A percentile compares a stretch with the other conserved stretches of the same genome.
Evolutionary conservation across 1,140 invertebrate genomes (phyloP).

Genomic region (Aphidius gifuensis): DNA sequence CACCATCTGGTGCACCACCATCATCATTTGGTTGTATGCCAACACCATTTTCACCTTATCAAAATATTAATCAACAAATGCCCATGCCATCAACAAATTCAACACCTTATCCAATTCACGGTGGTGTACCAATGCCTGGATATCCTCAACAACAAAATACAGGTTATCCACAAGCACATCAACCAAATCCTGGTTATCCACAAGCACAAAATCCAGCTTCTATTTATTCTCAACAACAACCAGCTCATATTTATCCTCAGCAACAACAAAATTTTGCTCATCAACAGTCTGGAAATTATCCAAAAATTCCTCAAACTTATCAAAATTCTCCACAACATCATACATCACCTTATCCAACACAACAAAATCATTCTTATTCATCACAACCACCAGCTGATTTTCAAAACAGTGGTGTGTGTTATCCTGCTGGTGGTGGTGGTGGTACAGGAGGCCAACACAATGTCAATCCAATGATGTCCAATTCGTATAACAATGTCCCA

Average conservation of each 20-base stretch:
- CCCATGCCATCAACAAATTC: too few species aligned
- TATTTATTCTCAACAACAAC: constrained; percentile 13
- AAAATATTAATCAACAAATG: too few species aligned
- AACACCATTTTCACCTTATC: constrained; percentile 7
- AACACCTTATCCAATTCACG: too few species aligned
- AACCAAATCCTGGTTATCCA: constrained; percentile 25
- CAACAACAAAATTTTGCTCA: background rate
- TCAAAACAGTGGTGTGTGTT: constrained; percentile 32
- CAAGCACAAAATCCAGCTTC: constrained; percentile 24
- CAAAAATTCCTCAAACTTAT: constrained; percentile 20
- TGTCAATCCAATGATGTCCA: background rate
- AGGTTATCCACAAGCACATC: constrained; percentile 13
- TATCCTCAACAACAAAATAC: too few species aligned
- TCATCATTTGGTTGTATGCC: constrained; percentile 21
- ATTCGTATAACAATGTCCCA: too few species aligned
- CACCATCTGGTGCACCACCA: background rate
- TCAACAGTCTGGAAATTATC: background rate
- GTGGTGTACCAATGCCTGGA: background rate
- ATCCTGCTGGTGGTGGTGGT: constrained; percentile 45
- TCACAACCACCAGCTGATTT: constrained; percentile 19
- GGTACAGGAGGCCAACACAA: constrained; percentile 25
- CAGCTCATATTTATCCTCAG: constrained; percentile 4
- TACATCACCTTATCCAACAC: constrained; percentile 21
- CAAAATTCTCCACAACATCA: constrained; percentile 24
- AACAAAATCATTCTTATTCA: constrained; percentile 24